Evolutionary conservation across 2,888 invertebrate genomes (phyloP), one percentile per base, ranked within the genome.

Genomic region (Synanthedon formicaeformis): DNA sequence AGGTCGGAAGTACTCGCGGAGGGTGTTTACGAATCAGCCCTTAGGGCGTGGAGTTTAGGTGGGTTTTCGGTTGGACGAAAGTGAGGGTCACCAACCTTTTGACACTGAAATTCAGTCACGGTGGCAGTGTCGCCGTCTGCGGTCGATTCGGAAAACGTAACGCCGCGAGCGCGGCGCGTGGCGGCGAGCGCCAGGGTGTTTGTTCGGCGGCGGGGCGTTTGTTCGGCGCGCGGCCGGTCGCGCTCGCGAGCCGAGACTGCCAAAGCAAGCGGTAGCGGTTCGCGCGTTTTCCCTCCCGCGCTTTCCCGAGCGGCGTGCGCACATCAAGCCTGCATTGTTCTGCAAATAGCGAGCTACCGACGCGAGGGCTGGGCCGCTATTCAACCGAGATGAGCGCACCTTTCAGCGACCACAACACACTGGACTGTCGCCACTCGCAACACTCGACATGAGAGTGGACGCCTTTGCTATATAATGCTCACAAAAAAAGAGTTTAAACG

Each of bases 321-420:
- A 84, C 79, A 79, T 78, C 80, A 81, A 84, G 76, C 82, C 82
- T 83, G 79, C 77, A 81, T 81, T 85, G 82, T 83, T 84, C 86
- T 78, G 80, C 82, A 82, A 84, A 86, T 84, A 83, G 84, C 80
- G 70, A 60, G 63, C 50, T 41, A 50, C 65, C 58, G 60, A 49
- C 12, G 60, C 66, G 71, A 78, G 80, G 81, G 82, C 77, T 80
- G 74, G 80, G 80, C 73, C 71, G 70, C 77, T 79, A 71, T 76
- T 79, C 81, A 71, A 72, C 65, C 65, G 73, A 66, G 67, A 69
- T 64, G 63, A 70, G 56, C 61, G 60, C 66, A 63, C 69, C 64
- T 68, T 69, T 69, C 67, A 27, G 67, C 67, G 55, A 57, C 57
- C 58, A 55, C 58, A 61, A 62, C 61, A 71, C 71, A 71, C 71